A percentile compares a stretch with the other conserved stretches of the same genome.
These are phyloP conservation scores for Chymomyza fuscimana DNA, from an alignment of 2,888 invertebrate species.

Conservation along the genomic window DNA sequence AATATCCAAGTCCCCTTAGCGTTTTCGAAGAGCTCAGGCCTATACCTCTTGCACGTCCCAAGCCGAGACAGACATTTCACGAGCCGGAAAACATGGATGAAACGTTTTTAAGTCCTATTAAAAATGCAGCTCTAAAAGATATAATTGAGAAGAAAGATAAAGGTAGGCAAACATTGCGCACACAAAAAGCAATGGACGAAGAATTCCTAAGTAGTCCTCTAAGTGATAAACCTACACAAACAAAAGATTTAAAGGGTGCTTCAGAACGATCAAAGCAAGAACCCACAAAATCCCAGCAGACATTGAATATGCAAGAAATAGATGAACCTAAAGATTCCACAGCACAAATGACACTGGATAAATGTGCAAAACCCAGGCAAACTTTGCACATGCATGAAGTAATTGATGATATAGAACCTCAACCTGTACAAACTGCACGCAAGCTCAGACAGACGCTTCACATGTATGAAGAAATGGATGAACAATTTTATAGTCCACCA, in stretches of 20 bases:
- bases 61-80: constrained; percentile 19
- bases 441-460: not conserved
- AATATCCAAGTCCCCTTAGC: not conserved
- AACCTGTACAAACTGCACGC: not conserved
- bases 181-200: not conserved
- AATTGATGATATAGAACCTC: not conserved
- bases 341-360: no score
- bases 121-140: not conserved
- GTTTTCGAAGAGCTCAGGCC: not conserved
- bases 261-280: no score
- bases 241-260: not conserved
- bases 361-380: not conserved
- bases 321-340: not conserved
- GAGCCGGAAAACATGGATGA: constrained; percentile 20
- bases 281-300: no score
- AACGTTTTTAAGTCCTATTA: not conserved
- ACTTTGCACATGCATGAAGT: not conserved
- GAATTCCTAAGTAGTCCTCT: not conserved
- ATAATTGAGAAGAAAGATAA: not conserved
- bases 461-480: not conserved
- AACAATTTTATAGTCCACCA: not conserved
- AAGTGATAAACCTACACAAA: not conserved
- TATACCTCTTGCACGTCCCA: not conserved
- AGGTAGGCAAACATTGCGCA: not conserved
- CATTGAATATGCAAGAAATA: not conserved